Conservation (phyloP, 2,113 vertebrate genomes). For the Coptodon rendalli region DNA sequence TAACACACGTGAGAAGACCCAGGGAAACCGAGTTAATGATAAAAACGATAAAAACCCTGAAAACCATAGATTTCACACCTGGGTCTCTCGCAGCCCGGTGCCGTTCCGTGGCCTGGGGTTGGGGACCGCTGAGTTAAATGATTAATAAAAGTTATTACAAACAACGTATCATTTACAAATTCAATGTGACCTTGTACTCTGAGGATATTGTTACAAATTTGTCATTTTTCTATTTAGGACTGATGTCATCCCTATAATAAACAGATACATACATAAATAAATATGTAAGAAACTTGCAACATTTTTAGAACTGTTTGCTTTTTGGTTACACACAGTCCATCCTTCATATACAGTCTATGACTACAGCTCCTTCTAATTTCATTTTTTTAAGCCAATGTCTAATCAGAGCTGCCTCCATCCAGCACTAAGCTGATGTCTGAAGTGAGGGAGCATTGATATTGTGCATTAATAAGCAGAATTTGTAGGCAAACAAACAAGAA, state of each 20-base stretch:
- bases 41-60: not conserved
- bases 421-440: not conserved
- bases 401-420: not conserved
- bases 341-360: not conserved
- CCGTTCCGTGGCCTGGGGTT: accelerated
- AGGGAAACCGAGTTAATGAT: accelerated
- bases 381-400: accelerated
- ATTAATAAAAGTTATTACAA: not conserved
- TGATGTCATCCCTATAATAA: not conserved
- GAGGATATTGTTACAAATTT: not conserved
- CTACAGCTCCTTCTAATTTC: not conserved
- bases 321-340: not conserved
- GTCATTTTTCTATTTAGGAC: not conserved
- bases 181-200: not conserved
- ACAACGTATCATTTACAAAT: accelerated
- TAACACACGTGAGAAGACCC: accelerated
- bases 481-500: not conserved
- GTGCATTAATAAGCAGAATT: not conserved
- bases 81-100: accelerated
- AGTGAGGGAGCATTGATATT: not conserved
- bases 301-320: not conserved
- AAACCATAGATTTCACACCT: not conserved
- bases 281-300: accelerated
- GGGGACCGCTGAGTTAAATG: accelerated
- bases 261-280: not conserved